These are phyloP conservation scores for Ferrisia virgata DNA, from an alignment of 2,888 invertebrate genomes.

Conservation along the genomic window DNA sequence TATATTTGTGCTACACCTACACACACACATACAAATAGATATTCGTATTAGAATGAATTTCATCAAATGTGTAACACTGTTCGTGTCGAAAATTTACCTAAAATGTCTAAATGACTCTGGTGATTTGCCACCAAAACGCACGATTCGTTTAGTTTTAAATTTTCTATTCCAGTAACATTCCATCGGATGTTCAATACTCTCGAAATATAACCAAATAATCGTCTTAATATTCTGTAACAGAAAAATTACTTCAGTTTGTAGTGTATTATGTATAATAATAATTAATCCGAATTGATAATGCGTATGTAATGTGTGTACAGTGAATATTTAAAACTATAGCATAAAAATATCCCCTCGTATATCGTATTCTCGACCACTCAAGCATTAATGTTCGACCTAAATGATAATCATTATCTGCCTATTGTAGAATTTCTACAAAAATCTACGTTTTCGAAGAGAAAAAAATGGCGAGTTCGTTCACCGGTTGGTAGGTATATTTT, in stretches of 20 bases:
- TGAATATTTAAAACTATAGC: too few relatives aligned
- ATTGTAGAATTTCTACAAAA: neutral
- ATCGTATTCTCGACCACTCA: neutral
- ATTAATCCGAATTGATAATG: too few relatives aligned
- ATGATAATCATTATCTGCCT: neutral
- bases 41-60: neutral
- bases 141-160: neutral
- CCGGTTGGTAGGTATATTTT: too few relatives aligned
- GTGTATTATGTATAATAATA: too few relatives aligned
- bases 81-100: conserved; percentile 5
- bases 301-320: too few relatives aligned
- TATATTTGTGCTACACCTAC: conserved; percentile 7
- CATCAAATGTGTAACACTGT: neutral
- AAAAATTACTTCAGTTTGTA: neutral
- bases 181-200: neutral
- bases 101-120: conserved; percentile 15
- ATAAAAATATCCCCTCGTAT: neutral
- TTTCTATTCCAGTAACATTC: neutral
- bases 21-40: neutral
- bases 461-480: neutral
- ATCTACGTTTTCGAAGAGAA: neutral
- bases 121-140: conserved; percentile 29
- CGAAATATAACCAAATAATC: neutral
- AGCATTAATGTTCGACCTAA: neutral
- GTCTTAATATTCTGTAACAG: neutral